Conservation (phyloP, 2,113 vertebrate species). For the Ophiodon elongatus region DNA sequence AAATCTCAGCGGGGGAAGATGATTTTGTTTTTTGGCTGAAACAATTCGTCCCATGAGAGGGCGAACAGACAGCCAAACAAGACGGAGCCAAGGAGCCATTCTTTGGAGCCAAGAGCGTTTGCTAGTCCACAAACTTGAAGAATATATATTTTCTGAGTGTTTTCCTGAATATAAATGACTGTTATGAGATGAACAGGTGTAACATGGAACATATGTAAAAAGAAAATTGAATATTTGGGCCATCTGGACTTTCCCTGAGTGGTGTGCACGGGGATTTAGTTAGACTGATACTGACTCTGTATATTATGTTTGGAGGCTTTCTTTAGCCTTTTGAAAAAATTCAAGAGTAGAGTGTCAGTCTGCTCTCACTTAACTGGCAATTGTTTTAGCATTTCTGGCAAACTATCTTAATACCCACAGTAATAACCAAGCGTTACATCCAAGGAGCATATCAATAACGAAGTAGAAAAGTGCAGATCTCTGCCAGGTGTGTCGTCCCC, state of each 20-base stretch:
- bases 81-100: constrained; percentile 22
- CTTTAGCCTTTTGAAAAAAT: background rate
- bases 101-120: constrained; percentile 27
- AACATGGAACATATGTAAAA: background rate
- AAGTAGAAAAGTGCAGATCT: no score
- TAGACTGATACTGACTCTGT: background rate
- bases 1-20: constrained; percentile 38
- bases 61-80: constrained; percentile 31
- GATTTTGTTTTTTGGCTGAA: constrained; percentile 35
- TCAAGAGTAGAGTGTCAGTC: background rate
- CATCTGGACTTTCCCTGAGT: constrained; percentile 9
- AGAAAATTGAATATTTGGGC: background rate
- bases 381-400: background rate
- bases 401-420: background rate
- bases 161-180: constrained; percentile 2
- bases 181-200: constrained; percentile 8
- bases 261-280: background rate
- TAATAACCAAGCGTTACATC: background rate
- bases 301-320: background rate
- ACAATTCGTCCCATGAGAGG: constrained; percentile 18
- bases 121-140: constrained; percentile 2
- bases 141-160: background rate
- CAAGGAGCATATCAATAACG: background rate
- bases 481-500: no score
- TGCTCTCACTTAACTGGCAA: background rate